Evolutionary conservation across 2,113 vertebrate genomes (phyloP).

Genomic region (Empidonax traillii): DNA sequence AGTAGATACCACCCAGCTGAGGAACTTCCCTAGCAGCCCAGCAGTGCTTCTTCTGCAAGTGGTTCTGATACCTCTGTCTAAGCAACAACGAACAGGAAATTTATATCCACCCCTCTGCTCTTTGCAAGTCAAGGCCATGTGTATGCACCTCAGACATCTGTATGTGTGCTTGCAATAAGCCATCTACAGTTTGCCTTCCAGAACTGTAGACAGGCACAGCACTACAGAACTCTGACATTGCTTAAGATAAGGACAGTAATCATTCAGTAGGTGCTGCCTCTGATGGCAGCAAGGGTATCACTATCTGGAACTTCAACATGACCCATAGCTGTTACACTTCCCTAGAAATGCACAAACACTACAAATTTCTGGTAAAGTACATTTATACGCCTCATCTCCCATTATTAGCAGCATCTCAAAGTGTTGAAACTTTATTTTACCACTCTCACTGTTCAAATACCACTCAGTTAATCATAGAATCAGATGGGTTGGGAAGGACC

Average conservation of each 20-base stretch:
- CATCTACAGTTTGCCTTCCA: background rate
- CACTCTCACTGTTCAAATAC: background rate
- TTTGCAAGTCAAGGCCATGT: background rate
- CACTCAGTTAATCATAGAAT: background rate
- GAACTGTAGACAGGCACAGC: background rate
- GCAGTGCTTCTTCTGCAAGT: background rate
- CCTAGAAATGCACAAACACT: background rate
- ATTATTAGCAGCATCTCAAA: background rate
- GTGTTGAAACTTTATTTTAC: background rate
- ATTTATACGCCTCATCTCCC: background rate
- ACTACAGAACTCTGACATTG: background rate
- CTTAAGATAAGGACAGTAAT: background rate
- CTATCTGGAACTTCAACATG: background rate
- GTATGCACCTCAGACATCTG: background rate
- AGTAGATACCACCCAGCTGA: rapidly evolving
- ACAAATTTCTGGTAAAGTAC: background rate
- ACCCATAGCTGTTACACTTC: background rate
- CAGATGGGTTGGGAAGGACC: too few species aligned
- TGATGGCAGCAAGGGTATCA: rapidly evolving
- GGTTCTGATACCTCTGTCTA: background rate
- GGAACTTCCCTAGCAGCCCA: background rate
- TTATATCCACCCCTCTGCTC: background rate
- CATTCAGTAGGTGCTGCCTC: background rate
- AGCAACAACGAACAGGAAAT: background rate
- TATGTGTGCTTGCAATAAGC: background rate